Evolutionary conservation across 2,113 vertebrate species (phyloP).

Genomic region (Proteles cristata): DNA sequence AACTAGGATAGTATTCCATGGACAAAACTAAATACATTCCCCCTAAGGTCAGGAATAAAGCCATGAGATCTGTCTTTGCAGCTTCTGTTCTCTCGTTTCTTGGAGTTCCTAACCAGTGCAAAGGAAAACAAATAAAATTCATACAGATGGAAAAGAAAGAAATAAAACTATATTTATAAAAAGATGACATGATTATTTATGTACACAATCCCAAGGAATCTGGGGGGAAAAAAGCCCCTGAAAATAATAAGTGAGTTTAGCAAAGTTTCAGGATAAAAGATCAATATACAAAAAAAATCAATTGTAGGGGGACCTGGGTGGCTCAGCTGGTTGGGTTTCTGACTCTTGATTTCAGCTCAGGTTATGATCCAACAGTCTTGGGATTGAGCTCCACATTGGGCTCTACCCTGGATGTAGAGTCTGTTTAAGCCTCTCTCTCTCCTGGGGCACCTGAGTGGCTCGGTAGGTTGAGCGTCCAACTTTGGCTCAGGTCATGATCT

Average conservation of each 20-base stretch:
- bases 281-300: conserved; percentile 26
- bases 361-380: no score
- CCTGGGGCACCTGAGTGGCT: no score
- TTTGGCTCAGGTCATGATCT: no score
- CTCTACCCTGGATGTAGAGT: no score
- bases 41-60: neutral
- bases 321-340: no score
- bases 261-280: neutral
- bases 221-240: neutral
- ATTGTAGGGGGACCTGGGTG: no score
- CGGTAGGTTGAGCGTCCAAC: no score
- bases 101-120: neutral
- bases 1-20: neutral
- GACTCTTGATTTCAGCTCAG: no score
- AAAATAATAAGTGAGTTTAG: neutral
- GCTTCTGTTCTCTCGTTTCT: neutral
- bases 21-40: neutral
- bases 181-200: neutral
- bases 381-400: no score
- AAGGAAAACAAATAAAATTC: neutral
- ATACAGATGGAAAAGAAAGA: neutral
- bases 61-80: neutral
- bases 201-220: neutral
- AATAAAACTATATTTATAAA: neutral
- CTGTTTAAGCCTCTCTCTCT: no score